Base-by-base conservation (phyloP, 35 echinoderm and acorn worm species). In the Ophioderma brevispina region DNA sequence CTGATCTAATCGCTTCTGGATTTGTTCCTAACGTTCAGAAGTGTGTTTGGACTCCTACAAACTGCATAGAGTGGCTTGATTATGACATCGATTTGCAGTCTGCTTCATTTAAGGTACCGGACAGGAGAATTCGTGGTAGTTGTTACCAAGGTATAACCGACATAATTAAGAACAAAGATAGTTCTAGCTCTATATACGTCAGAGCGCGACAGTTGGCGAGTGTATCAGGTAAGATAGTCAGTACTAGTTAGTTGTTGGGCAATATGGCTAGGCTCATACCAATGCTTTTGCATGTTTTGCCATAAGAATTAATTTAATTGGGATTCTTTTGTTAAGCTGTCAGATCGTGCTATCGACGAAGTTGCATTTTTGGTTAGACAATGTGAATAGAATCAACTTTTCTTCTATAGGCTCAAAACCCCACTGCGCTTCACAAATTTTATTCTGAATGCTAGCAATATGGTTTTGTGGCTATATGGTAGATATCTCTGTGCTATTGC, bases 371-470 rank as follows among this genome's bases (percentile, higher is more conserved):
- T 55, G 81, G 81, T 23, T 25, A 42, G 18, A 83, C 8, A 83
- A 83, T 32, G 49, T 83, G 0, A 17, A 33, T 15, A 32, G 4
- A 14, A 14, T 83, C 13, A 83, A 83, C 39, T 42, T 31, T 42
- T 17, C 46, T 2, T 31, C 37, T 2, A 83, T 83, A 31, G 30
- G 46, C 33, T 10, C 39, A 2, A 42, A 82, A 40, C n/a, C 31
- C 25, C 10, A 49, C 38, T 28, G 39, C 28, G 19, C 37, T 33
- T 21, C 40, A 43, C 37, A 28, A 42, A 19, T 37, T 83, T 14
- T 46, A 83, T 46, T 49, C 81, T 21, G 81, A n/a, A 83, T 43
- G 81, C 81, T 13, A 55, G 81, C 28, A n/a, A 28, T 49, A 83
- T 30, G 37, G 21, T 13, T 6, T 42, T 37, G 38, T n/a, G 81